phyloP scores from a whole-genome alignment of 2,888 invertebrate species.

The Aphodius sticticus region DNA sequence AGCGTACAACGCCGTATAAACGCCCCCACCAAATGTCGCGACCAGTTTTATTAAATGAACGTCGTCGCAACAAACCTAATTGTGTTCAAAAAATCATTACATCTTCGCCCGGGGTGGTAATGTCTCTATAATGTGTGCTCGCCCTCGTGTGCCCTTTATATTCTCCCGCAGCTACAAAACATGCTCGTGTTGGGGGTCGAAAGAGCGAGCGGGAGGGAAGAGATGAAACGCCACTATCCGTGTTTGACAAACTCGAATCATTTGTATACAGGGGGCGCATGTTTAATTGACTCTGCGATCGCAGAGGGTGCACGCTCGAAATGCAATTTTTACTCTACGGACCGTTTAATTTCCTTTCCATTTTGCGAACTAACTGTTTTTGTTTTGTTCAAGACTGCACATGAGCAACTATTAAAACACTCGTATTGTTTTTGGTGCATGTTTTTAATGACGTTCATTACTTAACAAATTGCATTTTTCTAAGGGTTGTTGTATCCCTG shows the following conservation, averaged over 20 bases:
- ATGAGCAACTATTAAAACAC: too few species aligned
- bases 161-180: conserved; percentile 13
- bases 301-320: conserved; percentile 40
- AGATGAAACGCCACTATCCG: conserved; percentile 52
- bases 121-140: conserved; percentile 51
- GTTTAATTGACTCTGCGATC: conserved; percentile 54
- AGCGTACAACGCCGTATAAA: conserved; percentile 29
- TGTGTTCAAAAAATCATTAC: conserved; percentile 62
- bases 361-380: background rate
- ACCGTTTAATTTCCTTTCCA: conserved; percentile 37
- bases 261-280: conserved; percentile 55
- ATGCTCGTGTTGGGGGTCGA: conserved; percentile 26
- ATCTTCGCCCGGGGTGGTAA: conserved; percentile 57
- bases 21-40: conserved; percentile 50
- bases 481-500: too few species aligned
- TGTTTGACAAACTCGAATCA: conserved; percentile 58
- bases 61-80: conserved; percentile 60
- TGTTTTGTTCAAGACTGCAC: too few species aligned
- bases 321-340: conserved; percentile 43
- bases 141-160: conserved; percentile 10
- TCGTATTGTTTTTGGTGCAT: too few species aligned
- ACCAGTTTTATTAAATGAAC: conserved; percentile 53
- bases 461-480: too few species aligned
- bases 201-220: conserved; percentile 37
- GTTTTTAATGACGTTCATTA: too few species aligned